These are phyloP conservation scores for Trinorchestia longiramus DNA, from an alignment of 1,140 invertebrate genomes.

Conservation along the genomic window DNA sequence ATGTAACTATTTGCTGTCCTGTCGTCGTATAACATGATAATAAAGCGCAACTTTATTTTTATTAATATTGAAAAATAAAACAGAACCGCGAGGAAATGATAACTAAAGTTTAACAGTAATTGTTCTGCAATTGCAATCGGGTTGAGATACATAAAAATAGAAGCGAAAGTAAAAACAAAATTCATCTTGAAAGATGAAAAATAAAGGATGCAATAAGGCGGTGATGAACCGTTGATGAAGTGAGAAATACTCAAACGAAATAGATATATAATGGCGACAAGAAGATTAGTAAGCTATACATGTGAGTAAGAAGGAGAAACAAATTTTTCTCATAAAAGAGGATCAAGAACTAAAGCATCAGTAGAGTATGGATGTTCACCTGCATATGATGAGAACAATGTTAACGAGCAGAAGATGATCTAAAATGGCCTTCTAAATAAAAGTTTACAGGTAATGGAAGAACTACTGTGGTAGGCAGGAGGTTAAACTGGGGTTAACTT, in stretches of 20 bases:
- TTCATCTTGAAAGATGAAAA: background rate
- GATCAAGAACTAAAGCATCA: too few relatives aligned
- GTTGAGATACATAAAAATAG: background rate
- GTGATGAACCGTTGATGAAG: background rate
- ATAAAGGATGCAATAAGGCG: background rate
- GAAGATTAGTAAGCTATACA: too few relatives aligned
- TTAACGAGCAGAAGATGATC: too few relatives aligned
- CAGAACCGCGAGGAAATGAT: background rate
- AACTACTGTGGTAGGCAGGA: too few relatives aligned
- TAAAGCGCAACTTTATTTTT: background rate
- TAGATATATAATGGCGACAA: background rate
- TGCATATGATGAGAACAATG: background rate
- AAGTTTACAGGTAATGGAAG: too few relatives aligned
- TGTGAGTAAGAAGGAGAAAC: too few relatives aligned
- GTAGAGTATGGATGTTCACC: too few relatives aligned
- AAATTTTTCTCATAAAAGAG: too few relatives aligned
- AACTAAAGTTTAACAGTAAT: background rate
- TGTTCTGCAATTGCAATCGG: background rate
- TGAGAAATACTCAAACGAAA: background rate
- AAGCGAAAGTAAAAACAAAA: background rate
- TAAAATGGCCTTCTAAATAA: too few relatives aligned
- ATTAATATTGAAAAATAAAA: background rate
- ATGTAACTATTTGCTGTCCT: background rate
- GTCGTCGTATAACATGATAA: background rate
- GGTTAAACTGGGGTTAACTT: too few relatives aligned